Conservation (phyloP, 2,888 invertebrate genomes). For the Sussaba pulchella region DNA sequence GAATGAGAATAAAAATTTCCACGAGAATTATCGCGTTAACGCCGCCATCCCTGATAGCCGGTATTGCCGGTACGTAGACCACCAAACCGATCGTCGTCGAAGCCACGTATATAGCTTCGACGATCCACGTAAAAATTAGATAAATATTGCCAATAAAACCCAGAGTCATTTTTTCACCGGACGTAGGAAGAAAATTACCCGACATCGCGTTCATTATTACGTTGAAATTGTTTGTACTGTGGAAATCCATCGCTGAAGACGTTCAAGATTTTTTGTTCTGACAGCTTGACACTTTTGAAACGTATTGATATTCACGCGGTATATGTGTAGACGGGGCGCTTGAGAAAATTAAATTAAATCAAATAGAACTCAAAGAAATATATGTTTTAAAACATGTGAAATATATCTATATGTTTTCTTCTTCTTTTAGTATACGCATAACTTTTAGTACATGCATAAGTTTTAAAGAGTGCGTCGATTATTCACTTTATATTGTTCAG, state of each 20-base stretch:
- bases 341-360: too few species aligned
- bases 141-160: constrained; percentile 51
- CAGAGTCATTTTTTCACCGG: constrained; percentile 9
- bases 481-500: too few species aligned
- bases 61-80: constrained; percentile 46
- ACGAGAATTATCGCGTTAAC: constrained; percentile 55
- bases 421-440: too few species aligned
- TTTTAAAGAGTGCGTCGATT: too few species aligned
- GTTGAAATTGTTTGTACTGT: constrained; percentile 67
- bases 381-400: too few species aligned
- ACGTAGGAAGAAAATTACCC: constrained; percentile 71
- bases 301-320: too few species aligned
- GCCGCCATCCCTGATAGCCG: constrained; percentile 65
- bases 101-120: constrained; percentile 42
- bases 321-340: too few species aligned
- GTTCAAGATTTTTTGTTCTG: not conserved
- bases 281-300: not conserved
- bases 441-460: too few species aligned
- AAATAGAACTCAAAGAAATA: too few species aligned
- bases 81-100: constrained; percentile 46
- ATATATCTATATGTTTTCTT: too few species aligned
- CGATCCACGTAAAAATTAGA: constrained; percentile 60
- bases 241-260: constrained; percentile 67
- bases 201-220: constrained; percentile 66
- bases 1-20: constrained; percentile 63